Evolutionary conservation across 2,888 invertebrate genomes (phyloP), one percentile per base, ranked within the genome.

Genomic region (Eupithecia inturbata): DNA sequence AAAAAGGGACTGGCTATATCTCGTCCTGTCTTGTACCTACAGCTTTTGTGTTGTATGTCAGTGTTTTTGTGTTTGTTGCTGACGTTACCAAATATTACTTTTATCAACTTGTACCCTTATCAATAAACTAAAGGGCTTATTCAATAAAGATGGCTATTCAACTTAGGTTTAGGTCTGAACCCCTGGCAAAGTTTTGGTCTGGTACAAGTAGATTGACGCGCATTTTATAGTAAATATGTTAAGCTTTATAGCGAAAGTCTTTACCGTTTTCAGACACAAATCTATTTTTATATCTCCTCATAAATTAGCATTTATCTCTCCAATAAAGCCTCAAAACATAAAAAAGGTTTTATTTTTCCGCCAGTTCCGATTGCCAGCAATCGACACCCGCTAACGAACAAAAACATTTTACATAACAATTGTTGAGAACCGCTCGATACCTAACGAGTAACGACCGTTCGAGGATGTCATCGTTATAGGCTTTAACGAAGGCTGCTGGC

Each of bases 401-500:
- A 71, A 76, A 74, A 72, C 75, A 68, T 72, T 76, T 73, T 78
- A 76, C 77, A 74, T 76, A 77, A 76, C 75, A 72, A 72, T 77
- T 75, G 73, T 71, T 67, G 74, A 53, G 70, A 16, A 68, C 72
- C 76, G 76, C 73, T 76, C 68, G 67, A 63, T 73, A 36, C 31
- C 63, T 64, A 73, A 75, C 75, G 72, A 73, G 41, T 76, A 73
- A 73, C 76, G 73, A 63, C 71, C 73, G 68, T 53, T 76, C 60
- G 73, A 76, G 76, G 70, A 67, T 73, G 73, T 73, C 76, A 73
- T 76, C 73, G 76, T 76, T 80, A 80, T 75, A 78, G 73, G 71
- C 74, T 68, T 76, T 81, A 81, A 82, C 77, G 77, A 72, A 73
- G 73, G 76, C 75, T 72, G 75, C 67, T 81, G 81, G 81, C 80